A percentile compares a stretch with the other conserved stretches of the same genome.
phyloP scores from a whole-genome alignment of 64 coral and sea anemone genomes.

The Acropora tenuis region DNA sequence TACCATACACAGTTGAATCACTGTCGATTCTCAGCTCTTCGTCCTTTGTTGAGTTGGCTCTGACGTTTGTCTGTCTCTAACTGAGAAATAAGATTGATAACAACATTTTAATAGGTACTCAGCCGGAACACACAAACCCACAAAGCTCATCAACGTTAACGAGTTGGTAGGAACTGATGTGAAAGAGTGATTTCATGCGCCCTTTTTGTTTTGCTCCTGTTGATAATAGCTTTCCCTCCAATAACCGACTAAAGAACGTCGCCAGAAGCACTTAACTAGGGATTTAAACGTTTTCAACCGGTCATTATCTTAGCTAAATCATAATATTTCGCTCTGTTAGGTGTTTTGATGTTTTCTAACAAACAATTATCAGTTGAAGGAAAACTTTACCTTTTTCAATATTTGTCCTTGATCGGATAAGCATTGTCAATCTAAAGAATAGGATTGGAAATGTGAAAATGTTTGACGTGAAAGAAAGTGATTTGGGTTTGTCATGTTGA shows the following conservation, averaged over 20 bases:
- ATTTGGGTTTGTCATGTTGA: background rate
- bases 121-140: background rate
- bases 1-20: too few relatives aligned
- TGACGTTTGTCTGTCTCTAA: background rate
- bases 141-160: slow-evolving; percentile 13
- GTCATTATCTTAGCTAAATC: background rate
- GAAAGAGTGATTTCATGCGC: slow-evolving; percentile 1
- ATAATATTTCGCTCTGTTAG: background rate
- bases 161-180: background rate
- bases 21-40: background rate
- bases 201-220: background rate
- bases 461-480: background rate
- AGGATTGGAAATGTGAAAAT: background rate
- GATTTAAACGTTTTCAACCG: background rate
- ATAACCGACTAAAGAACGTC: background rate
- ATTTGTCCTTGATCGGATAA: background rate
- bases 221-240: background rate
- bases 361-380: slow-evolving; percentile 1
- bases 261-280: background rate
- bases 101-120: background rate
- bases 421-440: background rate
- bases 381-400: background rate
- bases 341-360: background rate
- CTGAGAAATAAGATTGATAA: background rate
- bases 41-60: background rate